Base-by-base conservation (phyloP, 30 jellyfish, hydroid and myxozoan species). In the Sanderia malayensis region DNA sequence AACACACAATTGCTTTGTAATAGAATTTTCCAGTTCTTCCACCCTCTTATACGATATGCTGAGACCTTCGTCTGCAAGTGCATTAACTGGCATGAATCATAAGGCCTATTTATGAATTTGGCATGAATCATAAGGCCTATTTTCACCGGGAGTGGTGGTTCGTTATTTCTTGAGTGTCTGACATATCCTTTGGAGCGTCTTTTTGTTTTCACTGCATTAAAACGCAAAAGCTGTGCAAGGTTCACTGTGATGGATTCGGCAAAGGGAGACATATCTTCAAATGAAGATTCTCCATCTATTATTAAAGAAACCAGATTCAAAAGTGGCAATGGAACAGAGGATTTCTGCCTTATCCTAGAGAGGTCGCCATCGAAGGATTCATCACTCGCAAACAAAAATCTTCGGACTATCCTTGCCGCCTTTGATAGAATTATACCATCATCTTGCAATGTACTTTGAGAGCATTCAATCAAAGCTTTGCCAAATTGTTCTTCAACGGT, bases 141-240 rank as follows among this genome's bases (percentile, higher is more conserved):
- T 19, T 58, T 24, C 0, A 61, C 4, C 2, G 77, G 86, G 27
- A 74, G 45, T 4, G 86, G 86, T 0, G 61, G 25, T n/a, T 59
- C 77, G 4, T 37, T 28, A 0, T 74, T 65, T 0, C 1, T 0
- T 0, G 68, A 0, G 47, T 58, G 86, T 0, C 84, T 63, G 0
- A 10, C 41, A 49, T 4, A 1, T 1, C 26, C 62, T 4, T 31
- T 24, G 0, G 31, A 31, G 15, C 86, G 66, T 34, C 76, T 57
- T 17, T 23, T 37, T 2, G 18, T 44, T 20, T 67, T 67, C 37
- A 41, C 53, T 37, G 45, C 0, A 1, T 67, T 67, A 37, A 34
- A 67, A 1, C 44, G 63, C 32, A 67, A 20, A 0, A 67, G 13
- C 46, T 67, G 62, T 0, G 79, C 44, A 2, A 67, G 7, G 44